Conservation (phyloP, 1,140 invertebrate species). For the Drosophila busckii region DNA sequence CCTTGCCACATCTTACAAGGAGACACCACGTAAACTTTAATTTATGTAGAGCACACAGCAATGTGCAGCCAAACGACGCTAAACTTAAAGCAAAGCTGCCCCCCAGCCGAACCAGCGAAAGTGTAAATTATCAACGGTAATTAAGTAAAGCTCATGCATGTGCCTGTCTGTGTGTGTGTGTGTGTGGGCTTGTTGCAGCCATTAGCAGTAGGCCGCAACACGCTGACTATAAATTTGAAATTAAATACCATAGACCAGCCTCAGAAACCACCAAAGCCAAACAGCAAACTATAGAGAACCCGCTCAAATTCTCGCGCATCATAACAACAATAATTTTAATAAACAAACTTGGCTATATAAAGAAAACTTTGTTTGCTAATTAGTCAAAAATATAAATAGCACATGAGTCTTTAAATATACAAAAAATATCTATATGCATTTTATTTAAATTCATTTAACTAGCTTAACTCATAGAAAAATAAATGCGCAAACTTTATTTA, state of each 20-base stretch:
- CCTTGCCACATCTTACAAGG: too few relatives aligned
- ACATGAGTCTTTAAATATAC: too few relatives aligned
- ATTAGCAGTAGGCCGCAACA: constrained; percentile 46
- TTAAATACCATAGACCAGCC: constrained; percentile 50
- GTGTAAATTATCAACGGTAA: constrained; percentile 75
- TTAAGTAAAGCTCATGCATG: constrained; percentile 50
- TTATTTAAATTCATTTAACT: too few relatives aligned
- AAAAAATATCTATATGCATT: too few relatives aligned
- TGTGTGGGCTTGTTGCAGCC: constrained; percentile 20
- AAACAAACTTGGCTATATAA: too few relatives aligned
- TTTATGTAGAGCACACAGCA: constrained; percentile 52
- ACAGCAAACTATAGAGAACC: constrained; percentile 5
- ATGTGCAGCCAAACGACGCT: constrained; percentile 35
- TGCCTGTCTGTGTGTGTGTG: not conserved
- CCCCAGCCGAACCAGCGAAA: constrained; percentile 46
- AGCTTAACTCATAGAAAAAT: too few relatives aligned
- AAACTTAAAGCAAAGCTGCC: constrained; percentile 57
- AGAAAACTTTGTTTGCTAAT: too few relatives aligned
- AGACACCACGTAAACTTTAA: constrained; percentile 53
- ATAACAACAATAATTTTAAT: not conserved
- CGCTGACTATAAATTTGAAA: constrained; percentile 67
- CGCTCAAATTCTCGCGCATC: constrained; percentile 1
- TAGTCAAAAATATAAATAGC: too few relatives aligned
- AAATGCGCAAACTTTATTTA: too few relatives aligned
- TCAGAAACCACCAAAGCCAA: constrained; percentile 44